A percentile compares a stretch with the other conserved stretches of the same genome.
Conservation (phyloP, 2,888 invertebrate genomes). For the Dione vanillae region DNA sequence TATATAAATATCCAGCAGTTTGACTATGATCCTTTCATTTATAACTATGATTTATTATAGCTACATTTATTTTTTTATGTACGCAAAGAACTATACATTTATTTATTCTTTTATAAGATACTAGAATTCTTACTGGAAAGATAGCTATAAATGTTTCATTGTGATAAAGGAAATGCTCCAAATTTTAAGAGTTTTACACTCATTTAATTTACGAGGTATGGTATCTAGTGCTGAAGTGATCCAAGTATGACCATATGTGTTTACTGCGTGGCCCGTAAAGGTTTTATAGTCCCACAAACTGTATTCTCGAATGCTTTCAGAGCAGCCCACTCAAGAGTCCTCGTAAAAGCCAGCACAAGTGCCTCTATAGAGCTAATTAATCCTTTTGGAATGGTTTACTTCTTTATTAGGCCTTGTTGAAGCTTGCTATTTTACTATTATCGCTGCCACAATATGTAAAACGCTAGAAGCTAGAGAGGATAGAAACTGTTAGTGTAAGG, state of each 20-base stretch:
- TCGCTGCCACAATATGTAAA: conserved; percentile 50
- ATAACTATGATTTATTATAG: neutral
- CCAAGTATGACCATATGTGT: conserved; percentile 57
- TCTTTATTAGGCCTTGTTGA: conserved; percentile 46
- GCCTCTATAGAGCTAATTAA: conserved; percentile 65
- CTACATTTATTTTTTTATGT: neutral
- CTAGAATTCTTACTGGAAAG: conserved; percentile 25
- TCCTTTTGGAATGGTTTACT: conserved; percentile 52
- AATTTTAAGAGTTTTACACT: conserved; percentile 46
- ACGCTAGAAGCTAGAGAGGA: conserved; percentile 24
- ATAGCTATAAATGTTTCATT: conserved; percentile 29
- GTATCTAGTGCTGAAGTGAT: conserved; percentile 44
- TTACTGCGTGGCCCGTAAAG: conserved; percentile 45
- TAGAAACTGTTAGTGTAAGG: conserved; percentile 8
- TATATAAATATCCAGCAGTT: neutral
- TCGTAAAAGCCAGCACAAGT: conserved; percentile 68
- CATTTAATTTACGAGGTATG: conserved; percentile 67
- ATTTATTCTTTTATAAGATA: conserved; percentile 30
- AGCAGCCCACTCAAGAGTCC: conserved; percentile 56
- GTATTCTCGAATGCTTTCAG: conserved; percentile 58
- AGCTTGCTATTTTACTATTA: conserved; percentile 47
- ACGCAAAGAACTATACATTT: conserved; percentile 12
- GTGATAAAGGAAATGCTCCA: conserved; percentile 38
- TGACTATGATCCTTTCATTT: neutral
- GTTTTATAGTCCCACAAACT: conserved; percentile 65